Evolutionary conservation across 2,113 vertebrate genomes (phyloP).

Genomic region (Odontesthes bonariensis): DNA sequence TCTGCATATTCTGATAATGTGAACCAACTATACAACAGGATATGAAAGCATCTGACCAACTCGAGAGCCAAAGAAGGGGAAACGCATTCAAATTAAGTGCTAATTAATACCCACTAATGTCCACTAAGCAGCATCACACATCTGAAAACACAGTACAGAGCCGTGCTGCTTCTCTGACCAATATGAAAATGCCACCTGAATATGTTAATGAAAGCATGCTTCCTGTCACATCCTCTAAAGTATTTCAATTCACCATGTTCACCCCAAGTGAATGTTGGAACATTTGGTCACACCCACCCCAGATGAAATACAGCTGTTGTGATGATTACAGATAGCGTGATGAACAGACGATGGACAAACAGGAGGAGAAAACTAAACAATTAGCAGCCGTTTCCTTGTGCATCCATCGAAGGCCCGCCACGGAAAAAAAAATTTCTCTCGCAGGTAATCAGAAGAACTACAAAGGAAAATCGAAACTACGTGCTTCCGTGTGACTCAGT

Average conservation of each 20-base stretch:
- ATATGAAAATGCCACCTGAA: constrained; percentile 15
- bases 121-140: constrained; percentile 33
- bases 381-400: constrained; percentile 87
- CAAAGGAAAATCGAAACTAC: constrained; percentile 3
- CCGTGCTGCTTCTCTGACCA: constrained; percentile 30
- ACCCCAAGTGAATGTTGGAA: constrained; percentile 56
- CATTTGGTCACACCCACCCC: constrained; percentile 53
- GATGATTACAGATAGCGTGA: constrained; percentile 61
- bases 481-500: constrained; percentile 17
- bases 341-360: constrained; percentile 64
- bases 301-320: constrained; percentile 76
- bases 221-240: constrained; percentile 4
- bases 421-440: constrained; percentile 9
- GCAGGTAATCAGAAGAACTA: constrained; percentile 28
- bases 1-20: background rate
- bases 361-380: constrained; percentile 81
- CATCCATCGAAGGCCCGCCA: constrained; percentile 30
- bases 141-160: constrained; percentile 26
- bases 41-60: constrained; percentile 6
- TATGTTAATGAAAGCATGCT: constrained; percentile 15
- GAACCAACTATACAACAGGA: background rate
- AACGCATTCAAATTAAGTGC: constrained; percentile 33
- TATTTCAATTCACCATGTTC: constrained; percentile 28
- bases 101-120: constrained; percentile 57
- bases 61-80: constrained; percentile 24